phyloP scores from a whole-genome alignment of 2,113 vertebrate species.

The Anhinga rufa region DNA sequence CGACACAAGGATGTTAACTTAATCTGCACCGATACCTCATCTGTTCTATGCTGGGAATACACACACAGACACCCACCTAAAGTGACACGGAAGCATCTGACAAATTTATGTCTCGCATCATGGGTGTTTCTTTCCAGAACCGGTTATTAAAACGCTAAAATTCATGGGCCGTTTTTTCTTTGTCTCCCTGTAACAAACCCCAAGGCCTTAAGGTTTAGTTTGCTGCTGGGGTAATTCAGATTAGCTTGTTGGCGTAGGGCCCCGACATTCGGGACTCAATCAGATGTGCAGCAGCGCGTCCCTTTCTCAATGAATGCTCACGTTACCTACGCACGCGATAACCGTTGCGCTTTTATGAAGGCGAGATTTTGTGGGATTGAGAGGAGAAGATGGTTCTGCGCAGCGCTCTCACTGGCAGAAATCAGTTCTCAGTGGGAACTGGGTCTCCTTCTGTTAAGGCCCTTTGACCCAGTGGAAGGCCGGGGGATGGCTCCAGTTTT shows the following conservation, averaged over 20 bases:
- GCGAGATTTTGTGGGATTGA: not conserved
- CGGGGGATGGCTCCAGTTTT: not conserved
- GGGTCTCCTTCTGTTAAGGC: not conserved
- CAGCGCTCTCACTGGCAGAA: not conserved
- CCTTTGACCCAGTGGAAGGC: not conserved
- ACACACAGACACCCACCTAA: not conserved
- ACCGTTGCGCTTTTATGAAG: rapidly evolving
- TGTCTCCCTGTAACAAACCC: not conserved
- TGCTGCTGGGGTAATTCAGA: not conserved
- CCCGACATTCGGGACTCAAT: too few relatives aligned
- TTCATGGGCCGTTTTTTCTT: not conserved
- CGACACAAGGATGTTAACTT: not conserved
- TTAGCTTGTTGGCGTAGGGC: too few relatives aligned
- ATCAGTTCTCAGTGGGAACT: not conserved
- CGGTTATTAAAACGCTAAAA: not conserved
- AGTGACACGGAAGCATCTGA: not conserved
- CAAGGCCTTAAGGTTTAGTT: not conserved
- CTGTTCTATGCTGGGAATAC: not conserved
- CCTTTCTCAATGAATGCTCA: rapidly evolving
- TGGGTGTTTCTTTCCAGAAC: not conserved
- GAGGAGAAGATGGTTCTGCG: not conserved
- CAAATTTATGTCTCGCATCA: not conserved
- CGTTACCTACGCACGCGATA: too few relatives aligned
- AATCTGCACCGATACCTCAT: not conserved
- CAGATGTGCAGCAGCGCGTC: not conserved